A percentile compares a stretch with the other conserved stretches of the same genome.
Conservation (phyloP, 2,113 vertebrate species). For the Periophthalmus modestus region DNA sequence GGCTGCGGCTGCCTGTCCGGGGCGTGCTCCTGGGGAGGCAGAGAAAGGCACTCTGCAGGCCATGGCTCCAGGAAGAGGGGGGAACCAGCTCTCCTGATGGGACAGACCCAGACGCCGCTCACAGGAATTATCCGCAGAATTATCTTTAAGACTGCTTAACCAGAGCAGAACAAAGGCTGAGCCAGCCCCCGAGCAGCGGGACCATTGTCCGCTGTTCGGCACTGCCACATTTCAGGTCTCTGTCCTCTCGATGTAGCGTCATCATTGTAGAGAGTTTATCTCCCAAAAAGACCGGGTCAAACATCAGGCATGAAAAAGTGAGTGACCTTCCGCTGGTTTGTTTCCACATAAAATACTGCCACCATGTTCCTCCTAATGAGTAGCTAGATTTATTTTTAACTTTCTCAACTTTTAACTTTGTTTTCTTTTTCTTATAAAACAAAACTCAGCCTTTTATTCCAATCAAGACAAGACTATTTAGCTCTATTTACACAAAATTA, state of each 20-base stretch:
- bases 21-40: constrained; percentile 70
- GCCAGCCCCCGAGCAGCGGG: constrained; percentile 73
- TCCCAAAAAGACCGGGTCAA: constrained; percentile 66
- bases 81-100: constrained; percentile 76
- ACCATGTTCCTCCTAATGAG: neutral
- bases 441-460: neutral
- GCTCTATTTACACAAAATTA: neutral
- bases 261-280: constrained; percentile 69
- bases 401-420: neutral
- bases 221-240: constrained; percentile 74
- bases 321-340: constrained; percentile 39
- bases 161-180: constrained; percentile 75
- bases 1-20: constrained; percentile 76
- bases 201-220: constrained; percentile 76
- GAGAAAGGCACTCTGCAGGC: constrained; percentile 79
- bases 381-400: neutral
- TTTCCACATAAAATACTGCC: constrained; percentile 33
- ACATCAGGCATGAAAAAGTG: constrained; percentile 64
- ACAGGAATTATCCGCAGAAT: constrained; percentile 77
- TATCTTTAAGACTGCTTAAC: constrained; percentile 81
- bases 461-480: neutral
- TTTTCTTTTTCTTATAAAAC: neutral
- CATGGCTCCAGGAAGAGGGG: constrained; percentile 82
- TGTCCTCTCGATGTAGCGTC: constrained; percentile 74
- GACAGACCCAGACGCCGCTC: constrained; percentile 75